These are phyloP conservation scores for Istiophorus platypterus DNA, from an alignment of 2,113 vertebrate species.

Conservation along the genomic window DNA sequence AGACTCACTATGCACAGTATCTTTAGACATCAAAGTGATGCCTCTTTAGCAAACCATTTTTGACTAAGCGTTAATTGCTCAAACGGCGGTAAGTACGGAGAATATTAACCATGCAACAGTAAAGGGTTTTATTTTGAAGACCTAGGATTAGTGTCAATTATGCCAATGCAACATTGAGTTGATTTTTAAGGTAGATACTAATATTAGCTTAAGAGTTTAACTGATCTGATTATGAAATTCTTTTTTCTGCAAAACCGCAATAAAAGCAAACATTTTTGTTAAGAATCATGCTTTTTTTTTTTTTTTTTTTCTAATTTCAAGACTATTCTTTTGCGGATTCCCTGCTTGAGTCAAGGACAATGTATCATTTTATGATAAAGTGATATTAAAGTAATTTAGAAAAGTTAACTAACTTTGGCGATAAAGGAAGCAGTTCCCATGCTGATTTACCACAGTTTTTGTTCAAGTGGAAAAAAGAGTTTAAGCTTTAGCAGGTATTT, in stretches of 20 bases:
- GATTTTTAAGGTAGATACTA: background rate
- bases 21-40: background rate
- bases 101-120: background rate
- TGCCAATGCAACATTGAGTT: background rate
- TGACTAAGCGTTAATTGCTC: background rate
- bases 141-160: background rate
- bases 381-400: background rate
- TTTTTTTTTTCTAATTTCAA: too few species aligned
- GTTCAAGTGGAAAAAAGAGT: background rate
- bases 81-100: background rate
- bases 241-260: too few species aligned
- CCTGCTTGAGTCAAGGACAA: background rate
- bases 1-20: background rate
- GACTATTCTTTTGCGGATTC: background rate
- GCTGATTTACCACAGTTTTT: background rate
- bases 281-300: too few species aligned
- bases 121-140: background rate
- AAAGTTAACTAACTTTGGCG: background rate
- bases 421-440: background rate
- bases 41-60: background rate
- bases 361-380: background rate
- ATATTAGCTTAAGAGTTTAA: background rate
- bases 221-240: too few species aligned
- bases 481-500: conserved; percentile 5
- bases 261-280: too few species aligned